Percentiles rank a stretch among this genome's conserved stretches.
phyloP scores from a whole-genome alignment of 1,140 invertebrate genomes.

The Formica exsecta region DNA sequence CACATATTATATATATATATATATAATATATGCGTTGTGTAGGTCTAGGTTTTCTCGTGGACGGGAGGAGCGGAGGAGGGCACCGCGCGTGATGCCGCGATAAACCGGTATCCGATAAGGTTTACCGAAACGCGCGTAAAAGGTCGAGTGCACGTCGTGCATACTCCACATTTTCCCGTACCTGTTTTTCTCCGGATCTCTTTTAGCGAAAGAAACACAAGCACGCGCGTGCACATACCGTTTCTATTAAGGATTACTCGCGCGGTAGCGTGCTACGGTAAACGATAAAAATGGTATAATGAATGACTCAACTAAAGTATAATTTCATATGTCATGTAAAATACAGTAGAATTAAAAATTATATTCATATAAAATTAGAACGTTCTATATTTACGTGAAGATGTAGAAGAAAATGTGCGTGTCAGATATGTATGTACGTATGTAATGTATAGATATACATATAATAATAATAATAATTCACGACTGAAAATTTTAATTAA shows the following conservation, averaged over 20 bases:
- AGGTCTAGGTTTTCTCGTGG: constrained; percentile 75
- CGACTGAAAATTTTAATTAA: too few species aligned
- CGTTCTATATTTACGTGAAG: too few species aligned
- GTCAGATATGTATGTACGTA: too few species aligned
- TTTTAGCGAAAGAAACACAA: neutral
- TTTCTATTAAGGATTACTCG: neutral
- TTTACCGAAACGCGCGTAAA: constrained; percentile 60
- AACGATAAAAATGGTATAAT: neutral
- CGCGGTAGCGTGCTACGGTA: neutral
- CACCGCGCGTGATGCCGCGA: constrained; percentile 62
- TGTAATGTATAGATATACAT: too few species aligned
- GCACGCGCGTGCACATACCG: neutral
- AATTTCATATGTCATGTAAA: too few species aligned
- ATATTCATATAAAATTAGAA: too few species aligned
- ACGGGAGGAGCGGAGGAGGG: too few species aligned
- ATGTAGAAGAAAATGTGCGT: too few species aligned
- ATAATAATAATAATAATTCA: too few species aligned
- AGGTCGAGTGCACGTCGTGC: constrained; percentile 16
- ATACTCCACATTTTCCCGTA: neutral
- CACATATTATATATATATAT: too few species aligned
- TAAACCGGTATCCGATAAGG: constrained; percentile 65
- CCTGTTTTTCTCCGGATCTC: neutral
- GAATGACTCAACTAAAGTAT: neutral
- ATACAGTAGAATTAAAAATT: too few species aligned
- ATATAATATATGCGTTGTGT: constrained; percentile 63